A percentile compares a stretch with the other conserved stretches of the same genome.
These are phyloP conservation scores for Piezodorus guildinii DNA, from an alignment of 1,140 invertebrate genomes.

Conservation along the genomic window DNA sequence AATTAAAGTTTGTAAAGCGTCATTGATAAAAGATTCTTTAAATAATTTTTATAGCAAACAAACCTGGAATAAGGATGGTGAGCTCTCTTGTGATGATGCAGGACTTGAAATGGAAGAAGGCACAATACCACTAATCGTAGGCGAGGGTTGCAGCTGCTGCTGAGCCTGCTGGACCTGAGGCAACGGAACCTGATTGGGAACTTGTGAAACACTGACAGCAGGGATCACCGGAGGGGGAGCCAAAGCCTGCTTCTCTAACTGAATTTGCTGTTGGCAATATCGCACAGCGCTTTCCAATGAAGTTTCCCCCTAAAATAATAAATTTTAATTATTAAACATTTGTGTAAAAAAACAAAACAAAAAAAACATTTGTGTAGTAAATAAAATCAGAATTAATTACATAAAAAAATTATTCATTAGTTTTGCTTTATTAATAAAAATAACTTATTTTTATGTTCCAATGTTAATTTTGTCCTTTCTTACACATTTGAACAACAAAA, in stretches of 20 bases:
- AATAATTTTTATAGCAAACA: too few species aligned
- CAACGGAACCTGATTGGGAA: background rate
- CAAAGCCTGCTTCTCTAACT: background rate
- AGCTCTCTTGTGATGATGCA: background rate
- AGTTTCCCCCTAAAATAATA: background rate
- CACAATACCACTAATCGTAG: background rate
- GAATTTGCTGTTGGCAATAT: constrained; percentile 7
- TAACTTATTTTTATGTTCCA: too few species aligned
- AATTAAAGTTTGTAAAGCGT: too few species aligned
- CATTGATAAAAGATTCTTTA: too few species aligned
- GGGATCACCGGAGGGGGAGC: background rate
- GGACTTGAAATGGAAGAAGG: constrained; percentile 2
- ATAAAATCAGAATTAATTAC: too few species aligned
- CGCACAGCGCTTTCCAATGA: constrained; percentile 2
- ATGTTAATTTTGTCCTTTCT: too few species aligned
- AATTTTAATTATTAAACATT: background rate
- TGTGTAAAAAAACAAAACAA: too few species aligned
- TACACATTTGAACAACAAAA: too few species aligned
- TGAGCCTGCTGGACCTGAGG: background rate
- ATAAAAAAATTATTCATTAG: too few species aligned
- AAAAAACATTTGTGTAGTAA: too few species aligned
- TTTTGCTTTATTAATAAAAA: too few species aligned
- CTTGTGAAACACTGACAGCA: background rate
- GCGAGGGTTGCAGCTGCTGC: background rate
- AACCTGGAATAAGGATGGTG: background rate